Evolutionary conservation across 1,140 invertebrate genomes (phyloP).

Genomic region (Diploscapter pachys): DNA sequence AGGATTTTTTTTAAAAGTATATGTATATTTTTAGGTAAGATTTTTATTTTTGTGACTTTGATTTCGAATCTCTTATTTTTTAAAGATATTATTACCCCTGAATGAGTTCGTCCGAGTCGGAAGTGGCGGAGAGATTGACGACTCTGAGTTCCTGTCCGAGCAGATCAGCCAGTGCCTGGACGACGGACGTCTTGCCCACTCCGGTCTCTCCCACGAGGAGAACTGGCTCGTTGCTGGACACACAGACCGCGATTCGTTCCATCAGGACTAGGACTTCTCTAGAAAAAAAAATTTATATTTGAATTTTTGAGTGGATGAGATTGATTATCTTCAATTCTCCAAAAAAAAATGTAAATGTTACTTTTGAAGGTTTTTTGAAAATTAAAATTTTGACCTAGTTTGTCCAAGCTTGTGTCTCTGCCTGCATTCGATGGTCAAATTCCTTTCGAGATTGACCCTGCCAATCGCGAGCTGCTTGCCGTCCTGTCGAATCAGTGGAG

Average conservation of each 20-base stretch:
- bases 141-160: constrained; percentile 76
- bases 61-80: constrained; percentile 63
- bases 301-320: background rate
- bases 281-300: background rate
- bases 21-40: too few species aligned
- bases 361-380: background rate
- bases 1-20: too few species aligned
- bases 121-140: constrained; percentile 88
- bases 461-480: constrained; percentile 13
- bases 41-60: too few species aligned
- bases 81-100: constrained; percentile 85
- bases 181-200: constrained; percentile 92
- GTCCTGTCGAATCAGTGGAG: constrained; percentile 21
- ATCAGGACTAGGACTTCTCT: constrained; percentile 73
- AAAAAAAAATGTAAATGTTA: background rate
- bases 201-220: constrained; percentile 95
- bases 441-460: constrained; percentile 3
- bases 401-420: constrained; percentile 17
- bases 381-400: background rate
- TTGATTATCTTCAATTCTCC: background rate
- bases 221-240: constrained; percentile 76
- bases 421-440: constrained; percentile 5
- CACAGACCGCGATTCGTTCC: constrained; percentile 65
- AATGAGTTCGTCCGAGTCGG: constrained; percentile 34
- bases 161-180: constrained; percentile 81